Evolutionary conservation across 2,797 vertebrate genomes (phyloP), one percentile per base, ranked within the genome.

Genomic region (Gorsachius magnificus): DNA sequence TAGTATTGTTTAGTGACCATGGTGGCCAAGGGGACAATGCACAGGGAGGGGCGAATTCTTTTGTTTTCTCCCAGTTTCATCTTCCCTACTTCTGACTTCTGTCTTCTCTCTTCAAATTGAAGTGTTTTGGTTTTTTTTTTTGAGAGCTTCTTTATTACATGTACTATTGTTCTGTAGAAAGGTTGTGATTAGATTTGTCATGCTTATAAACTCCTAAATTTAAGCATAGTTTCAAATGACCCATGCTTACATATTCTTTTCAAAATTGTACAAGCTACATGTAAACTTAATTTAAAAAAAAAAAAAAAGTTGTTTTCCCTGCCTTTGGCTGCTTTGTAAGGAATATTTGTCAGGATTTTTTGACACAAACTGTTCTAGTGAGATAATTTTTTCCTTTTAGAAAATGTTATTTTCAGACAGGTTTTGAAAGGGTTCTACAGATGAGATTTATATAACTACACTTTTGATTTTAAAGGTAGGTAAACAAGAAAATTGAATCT

Each of bases 401-500:
- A 72, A 93, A 94, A 64, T 35, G 13, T 29, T 86, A 48, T 93
- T 90, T 96, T 95, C 61, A 92, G 50, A 89, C 22, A 68, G 14
- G 20, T 63, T 75, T 68, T 92, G 58, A 84, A 94, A 31, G 3
- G 48, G 84, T 88, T 87, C 46, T 80, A 45, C 57, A 95, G 69
- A 90, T 95, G 63, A 63, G 5, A 63, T 93, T 94, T 94, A 61
- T 82, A 65, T 81, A 80, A 91, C 29, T 71, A 63, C 1, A 60
- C 54, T 84, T 87, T 35, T 84, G 75, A 93, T 96, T 95, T 95
- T 90, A 79, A 68, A 90, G 25, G 33, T 43, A 96, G 77, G 54
- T 65, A 91, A 95, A 93, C 36, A 90, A 77, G 57, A 85, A 65
- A 83, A 60, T 10, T 38, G 56, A 90, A 88, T 41, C 9, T 25